Evolutionary conservation across 1,140 invertebrate species (phyloP).

Genomic region (Drosophila biarmipes): DNA sequence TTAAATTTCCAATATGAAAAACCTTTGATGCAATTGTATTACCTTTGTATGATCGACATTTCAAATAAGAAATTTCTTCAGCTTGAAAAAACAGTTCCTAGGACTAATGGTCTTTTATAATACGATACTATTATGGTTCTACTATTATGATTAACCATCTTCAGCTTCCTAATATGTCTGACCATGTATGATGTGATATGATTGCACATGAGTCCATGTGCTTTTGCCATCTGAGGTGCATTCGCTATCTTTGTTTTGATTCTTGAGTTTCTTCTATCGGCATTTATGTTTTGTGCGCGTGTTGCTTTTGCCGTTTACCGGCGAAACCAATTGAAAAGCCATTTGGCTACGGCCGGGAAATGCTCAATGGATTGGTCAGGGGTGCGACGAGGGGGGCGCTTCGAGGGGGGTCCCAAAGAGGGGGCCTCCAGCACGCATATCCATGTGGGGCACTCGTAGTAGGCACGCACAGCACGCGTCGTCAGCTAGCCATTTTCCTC

Average conservation of each 20-base stretch:
- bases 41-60: too few species aligned
- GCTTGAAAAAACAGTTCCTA: background rate
- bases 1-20: too few species aligned
- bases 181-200: constrained; percentile 18
- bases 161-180: background rate
- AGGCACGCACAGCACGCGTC: constrained; percentile 73
- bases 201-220: constrained; percentile 15
- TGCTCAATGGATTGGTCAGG: constrained; percentile 42
- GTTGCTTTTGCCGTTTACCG: constrained; percentile 67
- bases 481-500: constrained; percentile 24
- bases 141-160: too few species aligned
- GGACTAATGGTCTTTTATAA: background rate
- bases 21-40: too few species aligned
- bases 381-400: background rate
- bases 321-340: constrained; percentile 74
- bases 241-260: constrained; percentile 74
- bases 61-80: too few species aligned
- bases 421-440: constrained; percentile 52
- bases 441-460: constrained; percentile 53
- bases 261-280: constrained; percentile 66
- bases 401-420: background rate
- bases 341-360: constrained; percentile 57
- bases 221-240: constrained; percentile 29
- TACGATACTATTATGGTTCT: background rate
- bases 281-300: constrained; percentile 69